These are phyloP conservation scores for Pseudanteris insignis DNA, from an alignment of 2,888 invertebrate species.

Conservation along the genomic window DNA sequence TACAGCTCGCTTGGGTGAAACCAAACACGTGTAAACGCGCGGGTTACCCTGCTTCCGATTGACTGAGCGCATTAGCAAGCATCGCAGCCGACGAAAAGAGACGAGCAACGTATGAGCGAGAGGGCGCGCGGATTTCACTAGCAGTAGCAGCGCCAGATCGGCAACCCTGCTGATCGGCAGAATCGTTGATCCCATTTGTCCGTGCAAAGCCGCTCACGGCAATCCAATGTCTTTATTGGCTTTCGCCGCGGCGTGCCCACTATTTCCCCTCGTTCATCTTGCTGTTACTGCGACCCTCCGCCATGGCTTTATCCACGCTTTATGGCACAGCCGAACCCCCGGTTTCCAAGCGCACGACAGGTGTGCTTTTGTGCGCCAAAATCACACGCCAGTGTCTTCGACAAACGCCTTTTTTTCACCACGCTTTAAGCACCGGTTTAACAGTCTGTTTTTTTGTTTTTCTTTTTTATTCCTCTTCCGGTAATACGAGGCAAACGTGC, in stretches of 20 bases:
- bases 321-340: conserved; percentile 15
- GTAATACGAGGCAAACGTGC: too few species aligned
- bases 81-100: conserved; percentile 29
- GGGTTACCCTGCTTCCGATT: conserved; percentile 42
- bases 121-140: conserved; percentile 12
- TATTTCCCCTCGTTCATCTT: conserved; percentile 25
- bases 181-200: conserved; percentile 65
- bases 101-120: conserved; percentile 25
- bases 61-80: conserved; percentile 40
- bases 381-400: conserved; percentile 6
- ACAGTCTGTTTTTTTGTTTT: neutral
- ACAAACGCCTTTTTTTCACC: conserved; percentile 13
- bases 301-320: conserved; percentile 20
- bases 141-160: conserved; percentile 25
- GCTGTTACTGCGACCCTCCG: conserved; percentile 19
- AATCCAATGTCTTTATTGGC: conserved; percentile 67
- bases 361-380: conserved; percentile 21
- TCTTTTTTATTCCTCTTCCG: neutral
- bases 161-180: conserved; percentile 55
- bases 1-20: conserved; percentile 37
- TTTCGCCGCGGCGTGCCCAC: conserved; percentile 52
- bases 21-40: conserved; percentile 50
- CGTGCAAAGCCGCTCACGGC: conserved; percentile 61
- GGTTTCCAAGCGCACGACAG: conserved; percentile 16
- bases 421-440: neutral